Conservation (phyloP, 1,140 invertebrate species). For the Neodiprion pinetum region DNA sequence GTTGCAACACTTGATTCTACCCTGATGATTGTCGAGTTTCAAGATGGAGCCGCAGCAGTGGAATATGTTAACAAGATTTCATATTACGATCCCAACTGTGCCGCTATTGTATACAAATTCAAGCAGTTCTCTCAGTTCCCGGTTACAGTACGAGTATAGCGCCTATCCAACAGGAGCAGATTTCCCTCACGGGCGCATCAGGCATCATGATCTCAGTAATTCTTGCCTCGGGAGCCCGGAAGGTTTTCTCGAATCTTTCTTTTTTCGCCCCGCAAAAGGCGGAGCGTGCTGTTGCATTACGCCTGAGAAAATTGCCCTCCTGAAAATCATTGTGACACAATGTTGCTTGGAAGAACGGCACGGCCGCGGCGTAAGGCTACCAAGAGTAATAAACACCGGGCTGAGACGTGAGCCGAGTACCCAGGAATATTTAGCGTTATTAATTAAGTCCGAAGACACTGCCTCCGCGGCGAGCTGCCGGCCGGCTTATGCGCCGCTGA, state of each 20-base stretch:
- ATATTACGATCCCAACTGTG: constrained; percentile 49
- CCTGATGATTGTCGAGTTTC: background rate
- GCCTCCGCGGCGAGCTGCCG: background rate
- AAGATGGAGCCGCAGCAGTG: background rate
- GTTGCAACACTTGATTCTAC: background rate
- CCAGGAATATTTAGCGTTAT: background rate
- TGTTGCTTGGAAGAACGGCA: too few relatives aligned
- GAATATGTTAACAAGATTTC: constrained; percentile 53
- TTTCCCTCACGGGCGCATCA: background rate
- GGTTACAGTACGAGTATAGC: too few relatives aligned
- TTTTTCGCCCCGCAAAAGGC: too few relatives aligned
- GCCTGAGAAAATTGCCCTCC: too few relatives aligned
- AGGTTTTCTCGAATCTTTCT: too few relatives aligned
- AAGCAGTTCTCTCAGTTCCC: constrained; percentile 13
- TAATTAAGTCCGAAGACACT: background rate
- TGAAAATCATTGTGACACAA: too few relatives aligned
- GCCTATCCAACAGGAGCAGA: background rate
- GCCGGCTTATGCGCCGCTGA: constrained; percentile 32
- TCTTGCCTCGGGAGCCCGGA: too few relatives aligned
- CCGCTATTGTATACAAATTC: constrained; percentile 59
- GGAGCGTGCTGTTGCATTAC: too few relatives aligned
- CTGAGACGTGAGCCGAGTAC: too few relatives aligned
- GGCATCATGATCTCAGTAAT: too few relatives aligned
- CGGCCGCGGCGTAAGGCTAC: background rate
- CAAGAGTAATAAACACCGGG: background rate